Conservation (phyloP, 2,797 vertebrate genomes). For the Falco rusticolus region DNA sequence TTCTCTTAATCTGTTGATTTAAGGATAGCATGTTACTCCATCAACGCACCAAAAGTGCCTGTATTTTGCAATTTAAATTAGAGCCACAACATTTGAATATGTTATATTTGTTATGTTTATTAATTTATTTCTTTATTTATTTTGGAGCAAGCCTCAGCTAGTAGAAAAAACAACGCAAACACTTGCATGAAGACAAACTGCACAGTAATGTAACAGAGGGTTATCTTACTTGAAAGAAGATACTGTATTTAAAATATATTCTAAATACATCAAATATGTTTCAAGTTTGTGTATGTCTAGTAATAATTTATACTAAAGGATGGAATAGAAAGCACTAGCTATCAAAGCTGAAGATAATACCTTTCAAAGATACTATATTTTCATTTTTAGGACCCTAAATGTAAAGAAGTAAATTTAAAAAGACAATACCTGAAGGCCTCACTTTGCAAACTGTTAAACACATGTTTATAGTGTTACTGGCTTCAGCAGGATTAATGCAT, state of each 20-base stretch:
- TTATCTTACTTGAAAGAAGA: background rate
- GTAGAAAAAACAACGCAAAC: background rate
- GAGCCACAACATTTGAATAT: background rate
- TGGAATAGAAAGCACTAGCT: background rate
- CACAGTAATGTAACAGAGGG: background rate
- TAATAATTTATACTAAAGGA: background rate
- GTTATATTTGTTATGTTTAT: background rate
- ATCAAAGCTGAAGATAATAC: background rate
- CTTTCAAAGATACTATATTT: background rate
- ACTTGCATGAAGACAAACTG: background rate
- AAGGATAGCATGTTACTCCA: background rate
- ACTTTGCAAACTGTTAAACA: background rate
- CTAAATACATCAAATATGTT: background rate
- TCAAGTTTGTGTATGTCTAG: background rate
- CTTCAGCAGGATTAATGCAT: background rate
- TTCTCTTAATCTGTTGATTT: background rate
- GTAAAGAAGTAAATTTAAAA: background rate
- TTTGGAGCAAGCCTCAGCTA: background rate
- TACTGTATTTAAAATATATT: background rate
- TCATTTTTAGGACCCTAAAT: background rate
- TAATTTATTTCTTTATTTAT: background rate
- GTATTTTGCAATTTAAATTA: constrained; percentile 30
- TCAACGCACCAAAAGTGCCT: background rate
- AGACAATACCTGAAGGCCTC: background rate
- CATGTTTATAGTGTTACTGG: background rate